Evolutionary conservation across 1,140 invertebrate genomes (phyloP).

Genomic region (Panulirus ornatus): DNA sequence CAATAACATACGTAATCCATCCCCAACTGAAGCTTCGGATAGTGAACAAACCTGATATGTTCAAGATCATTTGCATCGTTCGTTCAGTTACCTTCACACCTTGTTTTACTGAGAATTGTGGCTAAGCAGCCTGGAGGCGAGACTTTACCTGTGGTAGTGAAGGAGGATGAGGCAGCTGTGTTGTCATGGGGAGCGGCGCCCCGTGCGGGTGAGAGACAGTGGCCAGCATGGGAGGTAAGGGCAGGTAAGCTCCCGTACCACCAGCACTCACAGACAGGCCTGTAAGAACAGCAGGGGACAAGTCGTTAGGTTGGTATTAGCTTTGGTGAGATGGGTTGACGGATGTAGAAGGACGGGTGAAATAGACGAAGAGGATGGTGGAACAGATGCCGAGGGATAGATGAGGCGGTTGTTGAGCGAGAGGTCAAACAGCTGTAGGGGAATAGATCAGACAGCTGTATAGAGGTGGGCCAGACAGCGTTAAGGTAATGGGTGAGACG

Average conservation of each 20-base stretch:
- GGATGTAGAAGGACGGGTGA: neutral
- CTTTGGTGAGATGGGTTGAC: neutral
- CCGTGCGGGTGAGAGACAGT: slow-evolving; percentile 10
- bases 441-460: no score
- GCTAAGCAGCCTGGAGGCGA: neutral
- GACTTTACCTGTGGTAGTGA: slow-evolving; percentile 34
- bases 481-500: no score
- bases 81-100: no score
- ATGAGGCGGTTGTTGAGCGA: no score
- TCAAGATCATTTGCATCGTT: no score
- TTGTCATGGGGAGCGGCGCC: neutral
- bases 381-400: no score
- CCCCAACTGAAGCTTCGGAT: no score
- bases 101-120: no score
- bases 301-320: neutral
- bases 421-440: no score
- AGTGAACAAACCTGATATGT: no score
- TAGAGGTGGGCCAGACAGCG: no score
- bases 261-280: slow-evolving; percentile 4
- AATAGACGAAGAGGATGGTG: neutral
- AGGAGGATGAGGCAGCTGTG: neutral
- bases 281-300: neutral
- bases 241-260: slow-evolving; percentile 21
- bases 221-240: slow-evolving; percentile 41
- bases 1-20: no score